Conservation (phyloP, 2,888 invertebrate genomes). For the Coelopa pilipes region DNA sequence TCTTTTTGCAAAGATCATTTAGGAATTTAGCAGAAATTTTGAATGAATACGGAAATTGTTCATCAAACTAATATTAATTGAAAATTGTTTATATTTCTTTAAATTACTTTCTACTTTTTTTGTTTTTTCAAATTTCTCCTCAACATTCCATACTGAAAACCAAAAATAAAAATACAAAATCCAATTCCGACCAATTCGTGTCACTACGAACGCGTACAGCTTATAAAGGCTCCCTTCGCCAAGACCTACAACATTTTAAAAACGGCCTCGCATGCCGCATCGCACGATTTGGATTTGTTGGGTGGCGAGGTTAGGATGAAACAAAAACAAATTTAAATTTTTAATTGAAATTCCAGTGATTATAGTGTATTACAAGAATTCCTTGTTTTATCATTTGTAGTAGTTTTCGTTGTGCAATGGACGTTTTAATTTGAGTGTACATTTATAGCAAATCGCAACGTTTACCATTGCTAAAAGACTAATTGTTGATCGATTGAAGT, state of each 20-base stretch:
- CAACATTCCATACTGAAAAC: constrained; percentile 41
- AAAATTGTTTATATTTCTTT: constrained; percentile 1
- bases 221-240: constrained; percentile 96
- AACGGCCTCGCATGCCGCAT: constrained; percentile 77
- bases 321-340: constrained; percentile 41
- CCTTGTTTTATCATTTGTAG: constrained; percentile 40
- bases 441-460: neutral
- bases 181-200: too few species aligned
- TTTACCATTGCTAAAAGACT: neutral
- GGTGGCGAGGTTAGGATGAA: constrained; percentile 69
- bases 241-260: constrained; percentile 97
- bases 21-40: neutral
- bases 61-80: too few species aligned
- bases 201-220: constrained; percentile 71
- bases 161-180: constrained; percentile 43
- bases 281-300: constrained; percentile 74
- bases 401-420: constrained; percentile 24
- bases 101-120: constrained; percentile 51
- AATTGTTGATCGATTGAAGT: neutral
- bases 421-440: neutral
- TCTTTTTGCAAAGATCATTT: neutral
- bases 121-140: constrained; percentile 46
- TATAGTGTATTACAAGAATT: constrained; percentile 29
- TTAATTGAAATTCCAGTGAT: constrained; percentile 22
- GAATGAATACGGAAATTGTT: neutral